Evolutionary conservation across 2,888 invertebrate genomes (phyloP).

Genomic region (Catotricha subobsoleta): DNA sequence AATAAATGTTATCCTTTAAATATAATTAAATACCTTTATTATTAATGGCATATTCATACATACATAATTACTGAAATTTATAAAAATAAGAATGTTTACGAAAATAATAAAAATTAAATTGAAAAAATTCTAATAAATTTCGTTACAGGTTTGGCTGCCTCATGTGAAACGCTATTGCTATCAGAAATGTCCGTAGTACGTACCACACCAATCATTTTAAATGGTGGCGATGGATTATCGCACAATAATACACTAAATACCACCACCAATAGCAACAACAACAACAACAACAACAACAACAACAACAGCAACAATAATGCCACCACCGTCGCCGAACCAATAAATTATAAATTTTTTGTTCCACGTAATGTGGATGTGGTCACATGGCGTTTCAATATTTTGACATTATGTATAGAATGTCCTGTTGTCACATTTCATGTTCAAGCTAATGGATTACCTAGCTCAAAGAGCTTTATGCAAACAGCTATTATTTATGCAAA

Average conservation of each 20-base stretch:
- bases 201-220: conserved; percentile 24
- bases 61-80: no score
- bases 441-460: conserved; percentile 36
- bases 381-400: conserved; percentile 22
- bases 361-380: conserved; percentile 23
- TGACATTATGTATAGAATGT: conserved; percentile 29
- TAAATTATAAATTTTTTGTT: conserved; percentile 36
- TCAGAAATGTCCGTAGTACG: conserved; percentile 43
- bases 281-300: conserved; percentile 11
- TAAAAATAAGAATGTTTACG: no score
- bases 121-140: conserved; percentile 14
- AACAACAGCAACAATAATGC: conserved; percentile 15
- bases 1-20: no score
- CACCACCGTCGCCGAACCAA: conserved; percentile 17
- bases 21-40: no score
- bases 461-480: conserved; percentile 31
- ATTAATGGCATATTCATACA: no score
- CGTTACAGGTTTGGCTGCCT: conserved; percentile 45
- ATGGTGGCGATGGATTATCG: conserved; percentile 20
- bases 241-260: conserved; percentile 18
- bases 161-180: conserved; percentile 44
- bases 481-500: conserved; percentile 33
- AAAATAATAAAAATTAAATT: no score
- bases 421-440: conserved; percentile 32
- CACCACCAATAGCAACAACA: conserved; percentile 10